phyloP scores from a whole-genome alignment of 2,888 invertebrate species.

The Hyalella azteca region DNA sequence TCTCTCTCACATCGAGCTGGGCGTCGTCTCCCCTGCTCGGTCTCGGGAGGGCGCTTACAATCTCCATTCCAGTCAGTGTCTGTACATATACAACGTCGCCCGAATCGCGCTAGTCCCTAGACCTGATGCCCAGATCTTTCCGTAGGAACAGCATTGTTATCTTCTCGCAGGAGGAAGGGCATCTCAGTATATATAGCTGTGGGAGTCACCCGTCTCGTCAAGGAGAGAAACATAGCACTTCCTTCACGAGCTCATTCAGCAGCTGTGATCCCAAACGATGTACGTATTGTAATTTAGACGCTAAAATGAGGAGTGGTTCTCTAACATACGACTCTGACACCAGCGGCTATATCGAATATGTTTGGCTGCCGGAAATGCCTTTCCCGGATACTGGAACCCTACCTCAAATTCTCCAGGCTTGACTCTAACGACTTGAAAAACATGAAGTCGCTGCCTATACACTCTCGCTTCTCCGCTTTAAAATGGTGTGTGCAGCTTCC shows the following conservation, averaged over 20 bases:
- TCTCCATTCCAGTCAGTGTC: no score
- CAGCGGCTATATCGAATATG: not conserved
- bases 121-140: no score
- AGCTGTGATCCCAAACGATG: constrained; percentile 26
- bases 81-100: no score
- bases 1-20: not conserved
- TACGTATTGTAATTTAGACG: constrained; percentile 23
- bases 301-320: constrained; percentile 8
- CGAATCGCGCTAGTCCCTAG: no score
- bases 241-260: constrained; percentile 25
- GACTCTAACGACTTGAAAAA: not conserved
- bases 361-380: not conserved
- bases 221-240: constrained; percentile 36
- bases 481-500: no score
- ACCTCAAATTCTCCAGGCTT: not conserved
- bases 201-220: constrained; percentile 4
- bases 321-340: constrained; percentile 8
- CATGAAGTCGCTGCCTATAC: no score
- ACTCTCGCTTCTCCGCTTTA: no score
- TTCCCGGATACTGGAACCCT: not conserved
- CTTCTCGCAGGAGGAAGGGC: no score
- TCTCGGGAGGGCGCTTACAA: no score
- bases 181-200: no score
- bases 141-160: constrained; percentile 23
- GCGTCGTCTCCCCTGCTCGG: constrained; percentile 1